These are phyloP conservation scores for Potamarius usumacintae DNA, from an alignment of 2,113 vertebrate species.

Conservation along the genomic window DNA sequence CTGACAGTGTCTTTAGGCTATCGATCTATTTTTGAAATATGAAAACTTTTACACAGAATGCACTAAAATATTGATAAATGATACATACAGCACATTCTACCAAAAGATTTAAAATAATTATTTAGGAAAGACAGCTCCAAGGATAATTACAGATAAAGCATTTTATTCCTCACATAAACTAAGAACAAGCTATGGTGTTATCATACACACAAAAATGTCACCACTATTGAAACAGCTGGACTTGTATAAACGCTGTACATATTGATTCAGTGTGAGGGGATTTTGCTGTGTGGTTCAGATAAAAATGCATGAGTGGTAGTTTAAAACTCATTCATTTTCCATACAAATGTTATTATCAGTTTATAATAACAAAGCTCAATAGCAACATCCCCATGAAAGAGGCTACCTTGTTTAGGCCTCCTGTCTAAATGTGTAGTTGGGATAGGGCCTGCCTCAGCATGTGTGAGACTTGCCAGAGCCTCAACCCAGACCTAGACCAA, in stretches of 20 bases:
- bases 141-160: not conserved
- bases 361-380: not conserved
- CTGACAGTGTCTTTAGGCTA: too few species aligned
- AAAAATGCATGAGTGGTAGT: not conserved
- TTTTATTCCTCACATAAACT: not conserved
- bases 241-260: not conserved
- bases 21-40: not conserved
- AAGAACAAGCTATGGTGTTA: not conserved
- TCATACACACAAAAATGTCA: not conserved
- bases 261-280: not conserved
- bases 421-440: conserved; percentile 25
- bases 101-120: not conserved
- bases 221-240: not conserved
- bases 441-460: not conserved
- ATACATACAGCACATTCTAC: not conserved
- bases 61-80: too few species aligned
- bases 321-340: not conserved
- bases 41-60: not conserved
- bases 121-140: not conserved
- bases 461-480: conserved; percentile 28
- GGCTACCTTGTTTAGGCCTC: not conserved
- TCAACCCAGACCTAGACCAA: not conserved
- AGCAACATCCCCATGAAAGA: not conserved
- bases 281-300: not conserved
- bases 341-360: conserved; percentile 30